These are phyloP conservation scores for Loxodonta africana DNA, from an alignment of 2,113 vertebrate genomes.

Conservation along the genomic window DNA sequence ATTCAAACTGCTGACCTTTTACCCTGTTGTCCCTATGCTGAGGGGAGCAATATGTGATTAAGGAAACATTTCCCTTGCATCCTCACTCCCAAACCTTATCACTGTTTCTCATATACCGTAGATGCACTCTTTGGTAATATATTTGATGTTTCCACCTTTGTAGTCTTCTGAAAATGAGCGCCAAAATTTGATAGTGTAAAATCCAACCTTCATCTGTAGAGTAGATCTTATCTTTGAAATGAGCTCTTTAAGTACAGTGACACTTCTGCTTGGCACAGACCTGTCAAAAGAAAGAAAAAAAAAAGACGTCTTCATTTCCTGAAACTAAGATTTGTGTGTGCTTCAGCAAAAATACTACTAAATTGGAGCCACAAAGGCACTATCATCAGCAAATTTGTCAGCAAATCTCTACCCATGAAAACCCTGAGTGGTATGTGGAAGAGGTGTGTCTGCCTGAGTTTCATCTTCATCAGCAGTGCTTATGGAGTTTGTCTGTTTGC, in stretches of 20 bases:
- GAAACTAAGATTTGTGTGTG: constrained; percentile 52
- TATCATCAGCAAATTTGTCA: constrained; percentile 75
- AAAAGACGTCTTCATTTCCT: constrained; percentile 67
- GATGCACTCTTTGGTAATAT: neutral
- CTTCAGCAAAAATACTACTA: constrained; percentile 71
- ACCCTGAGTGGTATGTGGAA: neutral
- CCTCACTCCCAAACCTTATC: neutral
- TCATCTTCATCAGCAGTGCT: constrained; percentile 63
- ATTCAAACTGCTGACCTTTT: too few relatives aligned
- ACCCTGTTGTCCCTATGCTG: neutral
- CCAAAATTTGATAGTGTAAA: neutral
- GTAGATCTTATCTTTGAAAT: constrained; percentile 29
- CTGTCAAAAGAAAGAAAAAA: neutral
- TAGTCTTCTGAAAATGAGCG: constrained; percentile 39
- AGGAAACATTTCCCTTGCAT: neutral
- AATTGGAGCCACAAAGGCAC: constrained; percentile 47
- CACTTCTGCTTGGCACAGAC: constrained; percentile 35
- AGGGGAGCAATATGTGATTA: neutral
- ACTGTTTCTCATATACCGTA: constrained; percentile 12
- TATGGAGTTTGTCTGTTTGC: constrained; percentile 31
- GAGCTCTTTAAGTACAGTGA: constrained; percentile 30
- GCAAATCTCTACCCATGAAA: constrained; percentile 68
- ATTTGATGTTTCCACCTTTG: neutral
- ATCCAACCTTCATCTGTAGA: neutral
- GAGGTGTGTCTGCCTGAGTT: constrained; percentile 41